phyloP scores from a whole-genome alignment of 2,113 vertebrate species.

The Perognathus longimembris region DNA sequence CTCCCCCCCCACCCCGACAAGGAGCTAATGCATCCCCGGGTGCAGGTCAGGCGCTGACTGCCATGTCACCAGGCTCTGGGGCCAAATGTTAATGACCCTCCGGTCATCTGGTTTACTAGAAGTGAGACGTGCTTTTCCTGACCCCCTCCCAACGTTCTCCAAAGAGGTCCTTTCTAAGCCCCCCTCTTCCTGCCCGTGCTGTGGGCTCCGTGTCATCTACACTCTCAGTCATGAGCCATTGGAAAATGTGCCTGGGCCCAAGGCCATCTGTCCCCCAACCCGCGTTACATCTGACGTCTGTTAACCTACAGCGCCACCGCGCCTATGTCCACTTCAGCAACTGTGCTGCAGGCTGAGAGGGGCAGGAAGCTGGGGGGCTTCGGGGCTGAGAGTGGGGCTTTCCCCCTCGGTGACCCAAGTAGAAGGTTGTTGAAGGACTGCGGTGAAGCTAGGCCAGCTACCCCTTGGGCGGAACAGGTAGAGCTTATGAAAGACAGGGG shows the following conservation, averaged over 20 bases:
- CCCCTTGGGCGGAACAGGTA: not conserved
- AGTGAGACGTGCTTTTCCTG: not conserved
- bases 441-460: not conserved
- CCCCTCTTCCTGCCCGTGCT: not conserved
- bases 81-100: not conserved
- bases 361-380: not conserved
- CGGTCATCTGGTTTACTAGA: not conserved
- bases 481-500: not conserved
- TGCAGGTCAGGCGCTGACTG: not conserved
- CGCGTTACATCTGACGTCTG: not conserved
- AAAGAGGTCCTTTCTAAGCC: not conserved
- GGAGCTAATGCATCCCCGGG: not conserved
- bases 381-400: not conserved
- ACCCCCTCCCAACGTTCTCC: not conserved
- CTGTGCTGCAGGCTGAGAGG: rapidly evolving
- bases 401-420: not conserved
- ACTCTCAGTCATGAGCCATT: not conserved
- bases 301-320: not conserved
- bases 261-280: not conserved
- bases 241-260: not conserved
- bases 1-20: not conserved
- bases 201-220: not conserved
- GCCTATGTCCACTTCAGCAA: not conserved
- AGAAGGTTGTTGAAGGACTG: not conserved
- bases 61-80: not conserved